Base-by-base conservation (phyloP, 2,888 invertebrate genomes). In the Ophraella communa region DNA sequence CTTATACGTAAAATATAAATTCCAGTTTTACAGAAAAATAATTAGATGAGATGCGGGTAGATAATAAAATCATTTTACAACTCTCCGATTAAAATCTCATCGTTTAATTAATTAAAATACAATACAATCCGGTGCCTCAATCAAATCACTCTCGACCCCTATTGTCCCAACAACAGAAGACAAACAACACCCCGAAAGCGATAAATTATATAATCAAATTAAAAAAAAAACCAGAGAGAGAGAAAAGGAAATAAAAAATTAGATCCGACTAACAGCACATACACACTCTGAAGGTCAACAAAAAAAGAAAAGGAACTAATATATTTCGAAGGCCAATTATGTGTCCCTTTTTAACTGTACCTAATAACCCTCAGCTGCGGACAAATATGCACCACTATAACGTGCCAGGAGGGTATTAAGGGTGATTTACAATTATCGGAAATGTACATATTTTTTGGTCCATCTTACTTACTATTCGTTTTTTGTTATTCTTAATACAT, bases 241-340 rank as follows among this genome's bases (percentile, higher is more conserved):
- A 17, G 42, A 33, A 47, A 24, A 65, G 56, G 56, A 30, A 45
- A 56, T 45, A 60, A 65, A 62, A 65, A 65, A 65, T 65, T 60
- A 65, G 64, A 52, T 64, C 51, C 55, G 24, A 35, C 64, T 17
- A 60, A 55, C 64, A 54, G 7, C 59, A 64, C 45, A 52, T 33
- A 52, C 42, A 44, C 27, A 59, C 27, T 47, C 18, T 21, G 44
- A 60, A 60, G 64, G 59, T 60, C 64, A 64, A 47, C 64, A 55
- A 52, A 55, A 55, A 42, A 42, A 54, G 17, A 42, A 51, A 42
- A 24, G 27, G 53, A n/a, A n/a, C 64, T 55, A 53, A 18, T 56
- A 60, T 66, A 66, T 62, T 68, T 69, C 62, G 70, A 64, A 66
- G 62, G 55, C 68, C 71, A 73, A 73, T 73, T 73, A 73, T 66